phyloP scores from a whole-genome alignment of 2,797 vertebrate species.

The Sylvilagus floridanus region DNA sequence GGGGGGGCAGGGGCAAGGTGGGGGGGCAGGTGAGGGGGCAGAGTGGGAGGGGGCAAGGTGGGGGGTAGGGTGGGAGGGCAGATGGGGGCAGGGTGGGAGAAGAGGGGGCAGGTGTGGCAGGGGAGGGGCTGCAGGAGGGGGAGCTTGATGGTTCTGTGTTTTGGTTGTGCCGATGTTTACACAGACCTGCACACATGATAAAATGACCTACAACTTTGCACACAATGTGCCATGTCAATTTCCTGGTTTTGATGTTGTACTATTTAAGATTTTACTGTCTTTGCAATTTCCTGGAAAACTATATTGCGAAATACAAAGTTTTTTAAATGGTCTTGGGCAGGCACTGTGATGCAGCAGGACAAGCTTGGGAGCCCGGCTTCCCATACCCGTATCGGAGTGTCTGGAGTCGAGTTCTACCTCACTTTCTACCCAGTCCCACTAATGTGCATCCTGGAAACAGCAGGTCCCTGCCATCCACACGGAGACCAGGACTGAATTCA shows the following conservation, averaged over 20 bases:
- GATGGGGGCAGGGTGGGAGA: not conserved
- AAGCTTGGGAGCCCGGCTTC: too few species aligned
- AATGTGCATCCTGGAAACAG: too few species aligned
- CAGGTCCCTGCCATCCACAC: too few species aligned
- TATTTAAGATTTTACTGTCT: not conserved
- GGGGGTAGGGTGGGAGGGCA: too few species aligned
- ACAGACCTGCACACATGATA: accelerated
- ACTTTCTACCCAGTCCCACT: too few species aligned
- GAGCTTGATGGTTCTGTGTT: not conserved
- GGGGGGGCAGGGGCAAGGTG: not conserved
- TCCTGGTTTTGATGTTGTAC: not conserved
- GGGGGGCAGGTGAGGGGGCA: not conserved
- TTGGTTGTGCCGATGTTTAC: not conserved
- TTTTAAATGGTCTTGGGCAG: not conserved
- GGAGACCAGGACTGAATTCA: too few species aligned
- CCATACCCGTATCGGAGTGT: too few species aligned
- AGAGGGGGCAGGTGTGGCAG: not conserved
- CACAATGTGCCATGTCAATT: not conserved
- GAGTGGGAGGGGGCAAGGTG: too few species aligned
- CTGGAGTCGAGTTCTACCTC: too few species aligned
- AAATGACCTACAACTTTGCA: not conserved
- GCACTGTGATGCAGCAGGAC: too few species aligned
- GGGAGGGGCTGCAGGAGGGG: too few species aligned
- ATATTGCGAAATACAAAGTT: not conserved
- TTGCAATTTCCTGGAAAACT: not conserved